These are phyloP conservation scores for Pectinophora gossypiella DNA, from an alignment of 1,140 invertebrate species.

Conservation along the genomic window DNA sequence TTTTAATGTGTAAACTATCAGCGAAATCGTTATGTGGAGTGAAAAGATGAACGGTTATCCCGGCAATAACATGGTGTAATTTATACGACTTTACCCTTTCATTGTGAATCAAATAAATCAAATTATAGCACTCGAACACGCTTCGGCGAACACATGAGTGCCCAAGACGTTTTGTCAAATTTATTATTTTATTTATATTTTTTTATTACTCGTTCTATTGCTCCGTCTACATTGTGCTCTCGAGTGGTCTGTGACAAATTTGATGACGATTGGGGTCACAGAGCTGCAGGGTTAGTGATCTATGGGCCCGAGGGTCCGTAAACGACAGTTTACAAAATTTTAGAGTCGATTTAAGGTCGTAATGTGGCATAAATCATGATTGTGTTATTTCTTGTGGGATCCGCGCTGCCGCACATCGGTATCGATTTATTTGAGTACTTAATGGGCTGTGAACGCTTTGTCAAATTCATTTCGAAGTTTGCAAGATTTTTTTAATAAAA, in stretches of 20 bases:
- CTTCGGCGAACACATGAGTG: conserved; percentile 59
- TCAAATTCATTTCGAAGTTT: conserved; percentile 12
- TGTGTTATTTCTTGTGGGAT: conserved; percentile 42
- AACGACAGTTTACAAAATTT: conserved; percentile 64
- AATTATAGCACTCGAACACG: conserved; percentile 65
- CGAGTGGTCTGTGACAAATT: conserved; percentile 72
- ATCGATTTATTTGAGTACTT: conserved; percentile 31
- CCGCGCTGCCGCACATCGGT: conserved; percentile 24
- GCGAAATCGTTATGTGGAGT: conserved; percentile 14
- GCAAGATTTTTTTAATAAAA: neutral
- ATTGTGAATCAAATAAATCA: conserved; percentile 67
- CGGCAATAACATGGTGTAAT: conserved; percentile 40
- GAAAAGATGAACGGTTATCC: conserved; percentile 19
- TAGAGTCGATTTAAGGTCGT: conserved; percentile 58
- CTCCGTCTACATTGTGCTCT: conserved; percentile 54
- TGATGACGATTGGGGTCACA: conserved; percentile 52
- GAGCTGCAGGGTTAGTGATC: conserved; percentile 49
- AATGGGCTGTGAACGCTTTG: conserved; percentile 46
- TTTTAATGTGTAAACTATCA: too few relatives aligned
- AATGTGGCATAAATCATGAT: conserved; percentile 44
- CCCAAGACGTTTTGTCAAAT: conserved; percentile 74
- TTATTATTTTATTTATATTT: conserved; percentile 74
- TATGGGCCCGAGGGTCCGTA: conserved; percentile 41
- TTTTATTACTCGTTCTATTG: conserved; percentile 60
- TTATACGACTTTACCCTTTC: conserved; percentile 63